A percentile compares a stretch with the other conserved stretches of the same genome.
These are phyloP conservation scores for Druon quercuslanigerum DNA, from an alignment of 1,140 invertebrate species.

Conservation along the genomic window DNA sequence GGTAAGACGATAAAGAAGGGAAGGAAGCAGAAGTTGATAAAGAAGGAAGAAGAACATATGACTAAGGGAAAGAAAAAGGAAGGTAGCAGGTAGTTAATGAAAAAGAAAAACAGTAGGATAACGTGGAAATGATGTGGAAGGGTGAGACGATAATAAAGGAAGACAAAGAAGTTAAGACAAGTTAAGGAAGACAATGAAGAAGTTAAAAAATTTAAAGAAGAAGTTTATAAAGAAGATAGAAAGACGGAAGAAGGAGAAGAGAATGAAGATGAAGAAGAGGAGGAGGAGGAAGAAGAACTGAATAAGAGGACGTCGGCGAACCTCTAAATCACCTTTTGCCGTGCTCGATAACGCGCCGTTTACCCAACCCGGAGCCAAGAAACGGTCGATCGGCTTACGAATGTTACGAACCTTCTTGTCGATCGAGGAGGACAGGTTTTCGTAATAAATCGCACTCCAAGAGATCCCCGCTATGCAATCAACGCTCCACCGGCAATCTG, in stretches of 20 bases:
- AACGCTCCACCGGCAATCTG: constrained; percentile 46
- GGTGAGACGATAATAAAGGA: background rate
- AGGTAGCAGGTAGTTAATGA: background rate
- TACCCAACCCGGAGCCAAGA: constrained; percentile 32
- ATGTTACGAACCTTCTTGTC: constrained; percentile 41
- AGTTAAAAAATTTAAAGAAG: background rate
- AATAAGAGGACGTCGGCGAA: constrained; percentile 29
- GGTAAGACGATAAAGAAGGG: background rate
- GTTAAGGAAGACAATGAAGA: background rate
- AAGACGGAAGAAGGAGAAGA: constrained; percentile 7
- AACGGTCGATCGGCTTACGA: constrained; percentile 21
- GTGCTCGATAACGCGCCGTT: constrained; percentile 38
- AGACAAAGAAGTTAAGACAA: background rate
- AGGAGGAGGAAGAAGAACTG: background rate
- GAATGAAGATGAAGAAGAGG: constrained; percentile 12
- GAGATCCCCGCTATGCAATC: constrained; percentile 54
- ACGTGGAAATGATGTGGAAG: background rate
- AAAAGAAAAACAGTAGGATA: background rate
- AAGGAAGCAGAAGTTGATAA: too few species aligned
- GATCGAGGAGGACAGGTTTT: constrained; percentile 53
- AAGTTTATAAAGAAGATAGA: background rate
- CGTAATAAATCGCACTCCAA: constrained; percentile 50
- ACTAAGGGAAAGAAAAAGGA: constrained; percentile 31
- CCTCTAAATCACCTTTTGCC: constrained; percentile 38
- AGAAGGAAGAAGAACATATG: background rate